Conservation (phyloP, 2,888 invertebrate species). For the Sphecodes monilicornis region DNA sequence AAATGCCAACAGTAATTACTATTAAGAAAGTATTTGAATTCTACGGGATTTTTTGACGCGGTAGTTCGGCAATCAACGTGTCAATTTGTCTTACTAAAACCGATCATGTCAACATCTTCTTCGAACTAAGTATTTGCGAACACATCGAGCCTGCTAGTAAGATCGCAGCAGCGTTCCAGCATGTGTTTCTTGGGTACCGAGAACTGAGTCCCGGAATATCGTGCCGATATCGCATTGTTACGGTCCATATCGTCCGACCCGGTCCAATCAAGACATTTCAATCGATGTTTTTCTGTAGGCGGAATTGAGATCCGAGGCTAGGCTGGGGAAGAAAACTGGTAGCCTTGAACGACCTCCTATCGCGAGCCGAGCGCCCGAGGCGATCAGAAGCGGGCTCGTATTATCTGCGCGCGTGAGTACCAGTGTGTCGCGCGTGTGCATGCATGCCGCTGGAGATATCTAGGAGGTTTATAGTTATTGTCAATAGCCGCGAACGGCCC, state of each 20-base stretch:
- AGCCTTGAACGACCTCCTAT: constrained; percentile 69
- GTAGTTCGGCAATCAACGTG: not conserved
- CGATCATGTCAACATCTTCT: not conserved
- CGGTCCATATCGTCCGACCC: constrained; percentile 38
- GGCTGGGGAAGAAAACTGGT: constrained; percentile 54
- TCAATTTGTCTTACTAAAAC: not conserved
- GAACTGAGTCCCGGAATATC: constrained; percentile 27
- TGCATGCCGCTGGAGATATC: constrained; percentile 52
- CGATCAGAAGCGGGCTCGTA: constrained; percentile 46
- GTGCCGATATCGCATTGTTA: constrained; percentile 37
- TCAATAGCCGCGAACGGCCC: constrained; percentile 53
- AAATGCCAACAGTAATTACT: no score
- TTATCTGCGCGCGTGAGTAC: constrained; percentile 41
- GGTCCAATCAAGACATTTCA: constrained; percentile 62
- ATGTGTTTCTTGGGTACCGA: not conserved
- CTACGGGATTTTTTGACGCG: not conserved
- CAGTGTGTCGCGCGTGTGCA: constrained; percentile 13
- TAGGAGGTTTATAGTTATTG: constrained; percentile 57
- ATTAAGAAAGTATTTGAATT: no score
- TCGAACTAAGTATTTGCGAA: not conserved
- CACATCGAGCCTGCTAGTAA: not conserved
- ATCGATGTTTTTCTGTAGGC: constrained; percentile 53
- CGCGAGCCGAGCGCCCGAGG: constrained; percentile 58
- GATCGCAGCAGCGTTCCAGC: not conserved
- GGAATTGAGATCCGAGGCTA: constrained; percentile 50